A percentile compares a stretch with the other conserved stretches of the same genome.
These are phyloP conservation scores for Rhabdornis inornatus DNA, from an alignment of 2,113 vertebrate species.

Conservation along the genomic window DNA sequence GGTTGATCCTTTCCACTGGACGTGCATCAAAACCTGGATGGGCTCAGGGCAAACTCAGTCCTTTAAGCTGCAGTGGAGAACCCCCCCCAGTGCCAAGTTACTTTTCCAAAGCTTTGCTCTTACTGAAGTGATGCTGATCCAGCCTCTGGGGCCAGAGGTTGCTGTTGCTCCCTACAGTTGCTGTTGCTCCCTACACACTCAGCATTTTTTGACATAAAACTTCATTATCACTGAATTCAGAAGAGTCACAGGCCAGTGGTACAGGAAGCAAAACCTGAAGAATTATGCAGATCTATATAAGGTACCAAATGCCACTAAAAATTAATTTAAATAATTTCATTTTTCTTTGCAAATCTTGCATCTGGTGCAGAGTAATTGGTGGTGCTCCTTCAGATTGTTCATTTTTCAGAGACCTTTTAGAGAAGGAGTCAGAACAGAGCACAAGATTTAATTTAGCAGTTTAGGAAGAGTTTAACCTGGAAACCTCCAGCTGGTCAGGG, in stretches of 20 bases:
- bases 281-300: background rate
- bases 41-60: background rate
- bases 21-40: rapidly evolving
- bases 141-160: background rate
- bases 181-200: background rate
- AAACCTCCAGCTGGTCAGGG: background rate
- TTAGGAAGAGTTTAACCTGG: background rate
- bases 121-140: background rate
- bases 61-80: background rate
- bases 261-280: background rate
- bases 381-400: background rate
- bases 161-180: background rate
- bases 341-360: background rate
- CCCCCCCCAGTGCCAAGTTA: background rate
- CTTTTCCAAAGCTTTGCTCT: background rate
- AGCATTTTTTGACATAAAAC: background rate
- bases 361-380: background rate
- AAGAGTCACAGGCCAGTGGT: background rate
- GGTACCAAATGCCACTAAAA: background rate
- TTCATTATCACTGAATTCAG: background rate
- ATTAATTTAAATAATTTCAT: background rate
- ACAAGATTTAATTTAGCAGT: background rate
- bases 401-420: background rate
- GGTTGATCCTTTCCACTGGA: rapidly evolving
- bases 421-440: background rate